Percentiles rank a stretch among this genome's conserved stretches.
Evolutionary conservation across 2,113 vertebrate genomes (phyloP).

Genomic region (Antennarius striatus): DNA sequence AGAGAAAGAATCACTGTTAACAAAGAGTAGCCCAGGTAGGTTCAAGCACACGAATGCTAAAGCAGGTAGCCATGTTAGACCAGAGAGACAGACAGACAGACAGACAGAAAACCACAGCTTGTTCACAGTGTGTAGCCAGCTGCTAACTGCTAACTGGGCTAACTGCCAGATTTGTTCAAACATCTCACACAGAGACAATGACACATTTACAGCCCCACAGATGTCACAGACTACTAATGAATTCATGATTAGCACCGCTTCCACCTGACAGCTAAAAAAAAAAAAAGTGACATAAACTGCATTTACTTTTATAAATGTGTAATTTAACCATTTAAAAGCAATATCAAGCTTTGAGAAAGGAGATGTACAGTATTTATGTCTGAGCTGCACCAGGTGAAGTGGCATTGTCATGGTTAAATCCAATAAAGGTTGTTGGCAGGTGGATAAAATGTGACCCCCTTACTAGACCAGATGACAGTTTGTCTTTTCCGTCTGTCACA

Average conservation of each 20-base stretch:
- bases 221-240: slow-evolving; percentile 68
- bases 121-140: neutral
- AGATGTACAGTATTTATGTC: slow-evolving; percentile 32
- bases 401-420: no score
- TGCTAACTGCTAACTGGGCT: slow-evolving; percentile 7
- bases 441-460: no score
- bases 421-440: no score
- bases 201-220: slow-evolving; percentile 29
- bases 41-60: no score
- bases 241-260: slow-evolving; percentile 61
- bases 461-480: neutral
- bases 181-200: slow-evolving; percentile 28
- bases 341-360: neutral
- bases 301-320: neutral
- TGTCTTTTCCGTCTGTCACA: neutral
- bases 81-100: no score
- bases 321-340: no score
- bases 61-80: no score
- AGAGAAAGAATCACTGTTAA: no score
- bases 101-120: no score
- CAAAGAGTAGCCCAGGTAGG: no score
- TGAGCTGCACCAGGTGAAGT: slow-evolving; percentile 2
- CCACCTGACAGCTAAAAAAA: neutral
- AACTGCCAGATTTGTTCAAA: slow-evolving; percentile 33
- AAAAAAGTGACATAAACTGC: neutral